Evolutionary conservation across 2,888 invertebrate species (phyloP).

Genomic region (Dermolepida albohirtum): DNA sequence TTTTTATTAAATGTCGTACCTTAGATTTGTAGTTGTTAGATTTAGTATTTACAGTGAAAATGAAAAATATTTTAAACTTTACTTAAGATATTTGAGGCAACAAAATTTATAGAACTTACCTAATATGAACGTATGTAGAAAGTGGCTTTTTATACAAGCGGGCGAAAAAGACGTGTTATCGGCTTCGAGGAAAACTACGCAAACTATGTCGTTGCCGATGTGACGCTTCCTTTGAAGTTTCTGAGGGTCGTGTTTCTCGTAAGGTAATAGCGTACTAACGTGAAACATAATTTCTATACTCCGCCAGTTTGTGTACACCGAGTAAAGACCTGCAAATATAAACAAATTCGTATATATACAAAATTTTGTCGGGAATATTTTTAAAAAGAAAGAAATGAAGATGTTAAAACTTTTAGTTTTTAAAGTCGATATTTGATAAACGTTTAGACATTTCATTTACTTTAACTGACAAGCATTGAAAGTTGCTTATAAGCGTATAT

Average conservation of each 20-base stretch:
- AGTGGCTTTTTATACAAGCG: conserved; percentile 94
- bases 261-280: conserved; percentile 90
- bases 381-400: neutral
- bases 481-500: too few relatives aligned
- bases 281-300: conserved; percentile 97
- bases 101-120: conserved; percentile 63
- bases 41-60: neutral
- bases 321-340: conserved; percentile 76
- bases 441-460: too few relatives aligned
- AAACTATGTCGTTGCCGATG: conserved; percentile 95
- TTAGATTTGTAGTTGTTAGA: too few relatives aligned
- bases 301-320: conserved; percentile 94
- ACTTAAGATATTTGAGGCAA: too few relatives aligned
- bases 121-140: conserved; percentile 92
- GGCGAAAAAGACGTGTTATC: conserved; percentile 94
- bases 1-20: too few relatives aligned
- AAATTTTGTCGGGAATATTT: neutral
- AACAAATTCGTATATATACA: neutral
- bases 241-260: conserved; percentile 92
- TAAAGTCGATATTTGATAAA: too few relatives aligned
- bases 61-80: neutral
- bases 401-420: too few relatives aligned
- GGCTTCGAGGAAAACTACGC: conserved; percentile 93
- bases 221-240: conserved; percentile 93
- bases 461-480: too few relatives aligned